Evolutionary conservation across 2,797 vertebrate species (phyloP).

Genomic region (Acanthiza pusilla): DNA sequence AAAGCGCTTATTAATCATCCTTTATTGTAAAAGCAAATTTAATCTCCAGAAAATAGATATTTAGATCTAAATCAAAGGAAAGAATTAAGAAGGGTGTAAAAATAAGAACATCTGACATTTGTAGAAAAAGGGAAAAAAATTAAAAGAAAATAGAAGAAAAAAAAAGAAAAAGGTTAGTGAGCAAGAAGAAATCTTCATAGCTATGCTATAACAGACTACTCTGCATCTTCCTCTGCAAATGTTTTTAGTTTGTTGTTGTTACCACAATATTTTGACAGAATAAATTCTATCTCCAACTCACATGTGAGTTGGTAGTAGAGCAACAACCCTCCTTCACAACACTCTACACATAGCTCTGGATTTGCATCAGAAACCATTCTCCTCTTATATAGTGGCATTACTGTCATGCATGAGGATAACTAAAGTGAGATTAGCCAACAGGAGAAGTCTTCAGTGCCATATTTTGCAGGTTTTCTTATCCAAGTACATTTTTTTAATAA

Average conservation of each 20-base stretch:
- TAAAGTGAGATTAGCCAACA: neutral
- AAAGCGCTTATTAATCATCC: neutral
- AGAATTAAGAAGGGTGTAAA: neutral
- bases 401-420: neutral
- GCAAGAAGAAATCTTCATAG: neutral
- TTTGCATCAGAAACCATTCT: neutral
- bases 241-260: neutral
- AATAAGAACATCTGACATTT: neutral
- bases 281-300: neutral
- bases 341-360: neutral
- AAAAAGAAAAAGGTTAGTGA: neutral
- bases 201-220: neutral
- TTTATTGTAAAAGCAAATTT: neutral
- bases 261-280: neutral
- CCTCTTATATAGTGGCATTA: neutral
- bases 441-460: neutral
- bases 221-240: neutral
- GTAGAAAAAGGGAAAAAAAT: accelerated
- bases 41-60: neutral
- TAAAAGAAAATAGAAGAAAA: neutral
- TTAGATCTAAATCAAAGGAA: neutral
- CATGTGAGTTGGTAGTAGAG: neutral
- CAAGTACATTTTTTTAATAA: neutral
- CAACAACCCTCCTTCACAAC: neutral
- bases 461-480: neutral